A percentile compares a stretch with the other conserved stretches of the same genome.
Conservation (phyloP, 2,888 invertebrate genomes). For the Endomychus coccineus region DNA sequence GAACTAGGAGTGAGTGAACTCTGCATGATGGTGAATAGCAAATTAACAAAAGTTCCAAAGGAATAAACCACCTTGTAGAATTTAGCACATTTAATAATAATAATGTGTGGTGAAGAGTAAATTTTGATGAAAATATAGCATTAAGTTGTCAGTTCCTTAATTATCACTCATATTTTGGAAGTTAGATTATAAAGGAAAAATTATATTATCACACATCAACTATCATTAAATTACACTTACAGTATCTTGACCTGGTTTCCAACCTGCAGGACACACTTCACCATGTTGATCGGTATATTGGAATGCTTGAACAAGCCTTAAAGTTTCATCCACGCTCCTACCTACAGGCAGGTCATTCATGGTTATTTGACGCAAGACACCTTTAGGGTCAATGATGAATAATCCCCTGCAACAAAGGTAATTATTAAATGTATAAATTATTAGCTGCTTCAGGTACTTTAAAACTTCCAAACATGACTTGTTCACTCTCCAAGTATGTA, state of each 20-base stretch:
- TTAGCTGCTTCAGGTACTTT: background rate
- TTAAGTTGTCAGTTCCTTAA: too few relatives aligned
- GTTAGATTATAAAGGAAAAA: too few relatives aligned
- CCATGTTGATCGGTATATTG: constrained; percentile 88
- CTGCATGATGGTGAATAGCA: background rate
- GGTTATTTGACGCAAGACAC: constrained; percentile 83
- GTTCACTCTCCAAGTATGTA: too few relatives aligned
- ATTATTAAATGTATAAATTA: too few relatives aligned
- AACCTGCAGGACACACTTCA: constrained; percentile 92
- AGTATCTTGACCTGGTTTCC: constrained; percentile 91
- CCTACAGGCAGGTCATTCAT: constrained; percentile 96
- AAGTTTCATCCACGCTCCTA: constrained; percentile 88
- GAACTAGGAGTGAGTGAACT: too few relatives aligned
- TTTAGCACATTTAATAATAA: too few relatives aligned
- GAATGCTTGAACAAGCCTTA: constrained; percentile 90
- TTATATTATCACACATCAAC: too few relatives aligned
- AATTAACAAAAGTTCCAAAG: background rate
- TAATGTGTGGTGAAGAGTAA: too few relatives aligned
- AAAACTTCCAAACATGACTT: too few relatives aligned
- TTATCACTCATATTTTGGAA: too few relatives aligned
- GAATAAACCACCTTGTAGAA: too few relatives aligned
- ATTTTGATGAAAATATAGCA: too few relatives aligned
- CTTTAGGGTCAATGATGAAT: constrained; percentile 88
- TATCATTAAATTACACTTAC: constrained; percentile 53
- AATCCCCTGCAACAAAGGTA: constrained; percentile 56